These are phyloP conservation scores for Eretmochelys imbricata DNA, from an alignment of 2,113 vertebrate species.

Conservation along the genomic window DNA sequence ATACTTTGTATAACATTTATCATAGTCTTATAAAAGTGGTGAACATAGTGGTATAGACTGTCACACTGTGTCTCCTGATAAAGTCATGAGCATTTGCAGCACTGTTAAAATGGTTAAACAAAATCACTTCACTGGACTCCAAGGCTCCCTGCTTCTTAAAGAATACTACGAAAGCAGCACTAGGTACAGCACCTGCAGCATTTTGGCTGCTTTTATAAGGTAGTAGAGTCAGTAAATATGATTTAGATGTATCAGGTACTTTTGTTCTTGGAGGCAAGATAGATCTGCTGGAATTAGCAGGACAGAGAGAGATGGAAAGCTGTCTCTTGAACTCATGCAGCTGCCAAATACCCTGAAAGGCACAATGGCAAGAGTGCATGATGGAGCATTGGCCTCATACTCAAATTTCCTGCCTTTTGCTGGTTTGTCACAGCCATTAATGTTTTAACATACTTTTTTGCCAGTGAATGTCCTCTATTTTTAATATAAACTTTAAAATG, in stretches of 20 bases:
- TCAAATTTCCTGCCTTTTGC: conserved; percentile 57
- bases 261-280: conserved; percentile 15
- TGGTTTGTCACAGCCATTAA: conserved; percentile 51
- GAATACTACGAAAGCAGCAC: rapidly evolving
- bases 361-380: conserved; percentile 34
- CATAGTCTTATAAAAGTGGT: no score
- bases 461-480: conserved; percentile 50
- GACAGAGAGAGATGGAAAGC: conserved; percentile 5
- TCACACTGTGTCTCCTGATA: background rate
- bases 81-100: rapidly evolving
- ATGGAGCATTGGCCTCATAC: conserved; percentile 53
- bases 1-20: no score
- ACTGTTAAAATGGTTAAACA: background rate
- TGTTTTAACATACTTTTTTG: background rate
- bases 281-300: conserved; percentile 52
- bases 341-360: conserved; percentile 68
- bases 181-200: rapidly evolving
- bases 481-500: conserved; percentile 28
- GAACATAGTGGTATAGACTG: no score
- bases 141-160: rapidly evolving
- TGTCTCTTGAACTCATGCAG: conserved; percentile 48
- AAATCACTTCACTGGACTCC: rapidly evolving
- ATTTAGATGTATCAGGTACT: background rate
- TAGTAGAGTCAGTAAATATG: background rate
- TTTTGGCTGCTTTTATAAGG: background rate